Conservation (phyloP, 2,113 vertebrate genomes). For the Lasiurus borealis region DNA sequence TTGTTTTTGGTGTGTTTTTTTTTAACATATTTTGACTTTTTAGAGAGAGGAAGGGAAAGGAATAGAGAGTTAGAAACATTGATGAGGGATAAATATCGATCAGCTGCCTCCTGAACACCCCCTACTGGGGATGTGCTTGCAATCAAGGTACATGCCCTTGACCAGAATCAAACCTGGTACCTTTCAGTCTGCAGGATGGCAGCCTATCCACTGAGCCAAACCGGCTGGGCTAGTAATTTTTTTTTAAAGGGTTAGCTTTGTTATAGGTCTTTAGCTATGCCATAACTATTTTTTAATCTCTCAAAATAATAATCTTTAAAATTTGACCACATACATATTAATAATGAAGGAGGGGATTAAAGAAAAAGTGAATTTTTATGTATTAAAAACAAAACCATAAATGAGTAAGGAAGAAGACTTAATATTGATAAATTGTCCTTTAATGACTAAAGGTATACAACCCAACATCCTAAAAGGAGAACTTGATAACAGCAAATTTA, state of each 20-base stretch:
- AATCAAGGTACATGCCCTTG: no score
- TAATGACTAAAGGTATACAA: background rate
- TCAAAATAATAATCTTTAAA: slow-evolving; percentile 60
- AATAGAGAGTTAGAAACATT: no score
- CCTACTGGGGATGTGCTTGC: no score
- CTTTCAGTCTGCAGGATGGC: no score
- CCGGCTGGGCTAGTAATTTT: background rate
- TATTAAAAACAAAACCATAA: slow-evolving; percentile 46
- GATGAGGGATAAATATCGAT: no score
- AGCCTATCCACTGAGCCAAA: no score
- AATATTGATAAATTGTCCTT: slow-evolving; percentile 7
- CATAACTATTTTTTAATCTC: background rate
- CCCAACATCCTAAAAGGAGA: slow-evolving; percentile 40
- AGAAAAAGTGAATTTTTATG: background rate
- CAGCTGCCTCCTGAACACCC: no score
- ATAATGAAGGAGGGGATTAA: background rate
- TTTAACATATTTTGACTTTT: no score
- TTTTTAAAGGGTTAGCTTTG: background rate
- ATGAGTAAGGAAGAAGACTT: background rate
- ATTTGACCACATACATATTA: background rate
- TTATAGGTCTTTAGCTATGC: background rate
- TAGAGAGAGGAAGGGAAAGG: no score
- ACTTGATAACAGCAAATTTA: slow-evolving; percentile 18
- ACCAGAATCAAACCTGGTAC: no score
- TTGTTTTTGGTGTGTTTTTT: no score